These are phyloP conservation scores for western clawed frog (Xenopus tropicalis) DNA, from an alignment of 2,113 vertebrate genomes.

Conservation along the genomic window UCB_Xtro_10.0 CM004445.2:1461501-1462000, in stretches of 20 bases:
- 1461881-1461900: no score
- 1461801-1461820: no score
- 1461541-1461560: background rate
- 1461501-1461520: background rate
- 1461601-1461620: background rate
- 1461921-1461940: no score
- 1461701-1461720: background rate
- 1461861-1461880: no score
- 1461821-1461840: no score
- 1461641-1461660: background rate
- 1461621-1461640: background rate
- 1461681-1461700: conserved; percentile 1
- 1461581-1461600: background rate
- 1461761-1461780: background rate
- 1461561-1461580: conserved; percentile 4
- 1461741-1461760: background rate
- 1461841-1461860: no score
- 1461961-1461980: no score
- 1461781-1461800: no score
- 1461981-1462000: no score
- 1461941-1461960: no score
- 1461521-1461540: background rate
- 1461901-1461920: no score
- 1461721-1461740: no score
- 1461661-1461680: background rate